phyloP scores from a whole-genome alignment of 2,113 vertebrate species.

The Sylvia atricapilla region DNA sequence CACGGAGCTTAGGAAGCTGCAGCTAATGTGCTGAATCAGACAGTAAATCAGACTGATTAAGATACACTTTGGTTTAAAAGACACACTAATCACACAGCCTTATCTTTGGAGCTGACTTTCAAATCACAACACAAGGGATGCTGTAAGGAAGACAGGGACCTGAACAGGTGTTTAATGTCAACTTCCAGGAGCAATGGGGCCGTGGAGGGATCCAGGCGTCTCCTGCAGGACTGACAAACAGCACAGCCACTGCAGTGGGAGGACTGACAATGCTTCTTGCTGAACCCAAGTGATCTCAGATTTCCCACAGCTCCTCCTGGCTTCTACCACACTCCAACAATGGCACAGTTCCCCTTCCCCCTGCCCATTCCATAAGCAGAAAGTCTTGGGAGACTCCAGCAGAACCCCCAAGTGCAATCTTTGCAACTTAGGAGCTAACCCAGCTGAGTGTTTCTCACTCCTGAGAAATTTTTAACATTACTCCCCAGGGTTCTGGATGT shows the following conservation, averaged over 20 bases:
- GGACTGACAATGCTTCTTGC: not conserved
- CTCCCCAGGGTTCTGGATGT: not conserved
- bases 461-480: not conserved
- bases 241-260: accelerated
- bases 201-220: not conserved
- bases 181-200: not conserved
- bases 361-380: not conserved
- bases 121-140: not conserved
- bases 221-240: not conserved
- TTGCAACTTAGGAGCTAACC: not conserved
- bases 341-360: accelerated
- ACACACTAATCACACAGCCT: constrained; percentile 13
- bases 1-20: not conserved
- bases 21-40: constrained; percentile 59
- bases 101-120: constrained; percentile 4
- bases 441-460: not conserved
- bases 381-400: not conserved
- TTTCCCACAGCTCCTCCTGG: not conserved
- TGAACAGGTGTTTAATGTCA: not conserved
- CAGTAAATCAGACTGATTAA: constrained; percentile 60
- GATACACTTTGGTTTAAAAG: constrained; percentile 32
- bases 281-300: not conserved
- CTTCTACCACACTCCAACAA: not conserved
- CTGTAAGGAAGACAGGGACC: not conserved
- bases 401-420: not conserved